Conservation (phyloP, 1,140 invertebrate genomes). For the Cyrtorhinus lividipennis region DNA sequence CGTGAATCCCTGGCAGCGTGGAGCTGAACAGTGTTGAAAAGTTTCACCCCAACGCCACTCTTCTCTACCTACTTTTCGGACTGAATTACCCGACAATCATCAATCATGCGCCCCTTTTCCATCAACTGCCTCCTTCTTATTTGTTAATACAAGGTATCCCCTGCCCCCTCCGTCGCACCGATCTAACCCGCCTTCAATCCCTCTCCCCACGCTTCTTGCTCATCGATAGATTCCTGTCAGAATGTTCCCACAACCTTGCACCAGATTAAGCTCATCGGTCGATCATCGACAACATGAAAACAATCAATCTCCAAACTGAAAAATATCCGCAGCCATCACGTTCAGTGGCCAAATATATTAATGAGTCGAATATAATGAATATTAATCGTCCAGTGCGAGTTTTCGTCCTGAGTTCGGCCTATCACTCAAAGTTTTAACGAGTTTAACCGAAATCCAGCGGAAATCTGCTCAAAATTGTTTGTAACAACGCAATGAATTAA, state of each 20-base stretch:
- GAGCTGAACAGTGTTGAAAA: neutral
- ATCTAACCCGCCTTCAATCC: neutral
- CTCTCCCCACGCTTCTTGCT: neutral
- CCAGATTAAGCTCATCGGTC: neutral
- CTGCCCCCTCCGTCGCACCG: neutral
- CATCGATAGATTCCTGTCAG: neutral
- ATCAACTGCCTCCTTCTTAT: neutral
- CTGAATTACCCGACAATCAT: conserved; percentile 2
- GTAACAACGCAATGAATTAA: no score
- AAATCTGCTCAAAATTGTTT: no score
- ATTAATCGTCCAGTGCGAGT: no score
- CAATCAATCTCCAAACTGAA: neutral
- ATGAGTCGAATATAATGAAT: no score
- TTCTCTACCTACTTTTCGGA: neutral
- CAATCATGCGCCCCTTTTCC: neutral
- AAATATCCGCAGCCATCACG: no score
- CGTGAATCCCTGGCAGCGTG: neutral
- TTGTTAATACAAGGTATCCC: neutral
- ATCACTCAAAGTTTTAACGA: no score
- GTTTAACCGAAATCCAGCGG: no score
- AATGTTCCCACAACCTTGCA: neutral
- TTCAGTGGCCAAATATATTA: no score
- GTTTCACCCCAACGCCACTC: neutral
- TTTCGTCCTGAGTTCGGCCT: no score
- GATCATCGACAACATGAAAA: neutral